Evolutionary conservation across 1,140 invertebrate species (phyloP).

Genomic region (Panagrolaimus sp.): DNA sequence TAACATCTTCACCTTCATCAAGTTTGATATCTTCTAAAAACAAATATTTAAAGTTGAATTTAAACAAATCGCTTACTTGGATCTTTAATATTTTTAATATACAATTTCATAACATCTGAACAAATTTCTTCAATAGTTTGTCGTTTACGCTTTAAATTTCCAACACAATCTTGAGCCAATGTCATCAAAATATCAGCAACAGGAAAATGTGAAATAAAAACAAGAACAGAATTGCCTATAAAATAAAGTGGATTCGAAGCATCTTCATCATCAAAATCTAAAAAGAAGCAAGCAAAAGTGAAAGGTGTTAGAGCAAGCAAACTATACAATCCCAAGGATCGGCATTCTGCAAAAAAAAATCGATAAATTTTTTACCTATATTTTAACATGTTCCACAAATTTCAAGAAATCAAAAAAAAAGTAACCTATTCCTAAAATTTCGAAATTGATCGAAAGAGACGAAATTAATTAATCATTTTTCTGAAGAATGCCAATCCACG

Average conservation of each 20-base stretch:
- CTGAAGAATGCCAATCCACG: background rate
- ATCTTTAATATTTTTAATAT: background rate
- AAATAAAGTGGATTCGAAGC: background rate
- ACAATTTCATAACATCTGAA: background rate
- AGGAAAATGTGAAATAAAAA: background rate
- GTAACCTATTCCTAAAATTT: too few species aligned
- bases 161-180: background rate
- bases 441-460: too few species aligned
- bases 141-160: background rate
- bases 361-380: too few species aligned
- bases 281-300: background rate
- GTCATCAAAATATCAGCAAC: background rate
- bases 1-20: slow-evolving; percentile 3
- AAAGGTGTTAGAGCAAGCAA: background rate
- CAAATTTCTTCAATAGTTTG: background rate
- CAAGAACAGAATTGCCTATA: background rate
- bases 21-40: background rate
- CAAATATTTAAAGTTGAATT: background rate
- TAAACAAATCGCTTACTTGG: background rate
- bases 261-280: background rate
- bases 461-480: too few species aligned
- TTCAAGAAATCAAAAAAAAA: too few species aligned
- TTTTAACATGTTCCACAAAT: too few species aligned
- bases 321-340: too few species aligned
- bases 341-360: too few species aligned